Base-by-base conservation (phyloP, 2,888 invertebrate species). In the Hermodice carunculata region DNA sequence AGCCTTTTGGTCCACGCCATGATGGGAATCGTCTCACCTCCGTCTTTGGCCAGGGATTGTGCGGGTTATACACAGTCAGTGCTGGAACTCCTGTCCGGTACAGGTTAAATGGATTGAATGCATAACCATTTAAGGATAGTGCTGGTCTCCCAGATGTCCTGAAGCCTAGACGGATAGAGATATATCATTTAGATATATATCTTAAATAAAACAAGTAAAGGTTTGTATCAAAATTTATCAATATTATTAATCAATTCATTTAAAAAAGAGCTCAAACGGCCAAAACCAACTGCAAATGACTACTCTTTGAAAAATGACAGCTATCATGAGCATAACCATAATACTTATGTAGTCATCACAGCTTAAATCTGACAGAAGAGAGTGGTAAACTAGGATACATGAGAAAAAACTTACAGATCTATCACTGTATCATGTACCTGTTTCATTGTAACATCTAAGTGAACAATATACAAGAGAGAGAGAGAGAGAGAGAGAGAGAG, bases 61-160 rank as follows among this genome's bases (percentile, higher is more conserved):
- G 74, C 22, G 74, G 60, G 66, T 76, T 76, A 67, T 76, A 66
- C 37, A 74, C 49, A 28, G 74, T 76, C 22, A 69, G 46, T 8
- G 76, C 76, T 17, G 71, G 75, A 24, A 61, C 61, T 17, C 76
- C 75, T 5, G 74, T 73, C 14, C 76, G 61, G 68, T 76, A 74
- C 46, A 76, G 64, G 64, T 76, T 76, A 64, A 64, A 73, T 0
- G 76, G 76, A 56, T 73, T 73, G 58, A 74, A 76, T 17, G 75
- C 75, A 57, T 76, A 74, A 24, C 76, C 76, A 34, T 62, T 60
- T 40, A 70, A 66, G 34, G 62, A 64, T 29, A 76, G 73, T 34
- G 66, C 67, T 2, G 74, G 74, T 32, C 43, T 46, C 3, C 52
- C 48, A 43, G 70, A 53, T 31, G 62, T 54, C 17, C 67, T 34